phyloP scores from a whole-genome alignment of 2,113 vertebrate genomes.

The Oncorhynchus tshawytscha region DNA sequence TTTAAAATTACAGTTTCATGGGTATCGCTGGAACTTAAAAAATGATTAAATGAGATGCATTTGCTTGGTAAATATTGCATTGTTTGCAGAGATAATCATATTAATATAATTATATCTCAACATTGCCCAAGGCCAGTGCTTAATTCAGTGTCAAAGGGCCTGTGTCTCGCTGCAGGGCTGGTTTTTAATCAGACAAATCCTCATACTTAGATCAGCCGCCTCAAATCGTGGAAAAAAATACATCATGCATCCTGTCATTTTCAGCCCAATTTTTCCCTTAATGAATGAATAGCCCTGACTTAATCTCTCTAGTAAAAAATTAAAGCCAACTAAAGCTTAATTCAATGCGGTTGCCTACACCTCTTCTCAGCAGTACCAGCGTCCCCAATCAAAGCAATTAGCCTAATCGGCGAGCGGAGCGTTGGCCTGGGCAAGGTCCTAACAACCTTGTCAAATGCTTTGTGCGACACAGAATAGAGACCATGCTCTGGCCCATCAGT shows the following conservation, averaged over 20 bases:
- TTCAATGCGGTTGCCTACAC: not conserved
- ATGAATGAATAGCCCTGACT: not conserved
- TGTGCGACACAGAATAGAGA: slow-evolving; percentile 72
- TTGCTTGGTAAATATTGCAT: slow-evolving; percentile 40
- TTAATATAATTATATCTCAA: slow-evolving; percentile 52
- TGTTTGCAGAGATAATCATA: slow-evolving; percentile 43
- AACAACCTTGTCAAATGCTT: slow-evolving; percentile 75
- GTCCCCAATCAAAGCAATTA: slow-evolving; percentile 40
- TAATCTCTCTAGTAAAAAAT: not conserved
- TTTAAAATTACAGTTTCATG: not conserved
- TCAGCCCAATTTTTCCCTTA: not conserved
- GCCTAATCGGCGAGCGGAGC: slow-evolving; percentile 58
- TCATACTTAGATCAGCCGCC: slow-evolving; percentile 16
- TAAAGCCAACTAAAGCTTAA: not conserved
- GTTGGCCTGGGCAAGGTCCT: slow-evolving; percentile 55
- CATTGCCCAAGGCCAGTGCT: slow-evolving; percentile 40
- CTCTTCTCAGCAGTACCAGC: slow-evolving; percentile 26
- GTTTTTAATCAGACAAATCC: slow-evolving; percentile 40
- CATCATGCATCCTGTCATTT: slow-evolving; percentile 12
- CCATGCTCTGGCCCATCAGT: slow-evolving; percentile 73
- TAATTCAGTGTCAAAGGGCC: slow-evolving; percentile 51
- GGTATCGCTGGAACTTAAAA: not conserved
- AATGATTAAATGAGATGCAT: slow-evolving; percentile 11
- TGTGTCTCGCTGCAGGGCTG: slow-evolving; percentile 52
- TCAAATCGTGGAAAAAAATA: slow-evolving; percentile 20